phyloP scores from a whole-genome alignment of 1,140 invertebrate species.

The Ganaspis sp. region DNA sequence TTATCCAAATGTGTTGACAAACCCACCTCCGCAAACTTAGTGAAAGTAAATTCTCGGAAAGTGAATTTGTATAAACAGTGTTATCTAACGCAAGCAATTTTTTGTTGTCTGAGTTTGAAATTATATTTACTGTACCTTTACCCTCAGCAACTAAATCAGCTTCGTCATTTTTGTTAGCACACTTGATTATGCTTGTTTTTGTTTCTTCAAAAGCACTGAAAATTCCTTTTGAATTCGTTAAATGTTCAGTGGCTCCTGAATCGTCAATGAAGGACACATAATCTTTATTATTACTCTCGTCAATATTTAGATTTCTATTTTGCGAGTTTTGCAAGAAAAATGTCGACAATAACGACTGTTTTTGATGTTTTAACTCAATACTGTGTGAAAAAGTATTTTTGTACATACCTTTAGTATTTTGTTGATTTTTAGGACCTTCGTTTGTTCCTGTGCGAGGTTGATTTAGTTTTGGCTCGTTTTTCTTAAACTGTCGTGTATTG shows the following conservation, averaged over 20 bases:
- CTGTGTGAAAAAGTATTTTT: conserved; percentile 43
- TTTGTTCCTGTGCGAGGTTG: neutral
- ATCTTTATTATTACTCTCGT: conserved; percentile 18
- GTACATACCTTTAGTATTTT: conserved; percentile 10
- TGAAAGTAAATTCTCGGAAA: conserved; percentile 40
- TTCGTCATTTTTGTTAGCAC: conserved; percentile 45
- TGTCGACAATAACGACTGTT: conserved; percentile 48
- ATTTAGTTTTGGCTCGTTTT: neutral
- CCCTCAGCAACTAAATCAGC: conserved; percentile 45
- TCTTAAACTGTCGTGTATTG: neutral
- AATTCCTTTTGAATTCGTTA: conserved; percentile 41
- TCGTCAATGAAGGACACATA: conserved; percentile 43
- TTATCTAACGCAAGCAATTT: conserved; percentile 36
- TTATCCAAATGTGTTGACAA: conserved; percentile 40
- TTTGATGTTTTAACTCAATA: conserved; percentile 48
- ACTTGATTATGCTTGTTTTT: conserved; percentile 32
- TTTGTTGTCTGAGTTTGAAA: conserved; percentile 17
- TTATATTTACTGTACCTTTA: conserved; percentile 37
- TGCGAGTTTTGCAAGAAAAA: conserved; percentile 58
- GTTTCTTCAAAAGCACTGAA: conserved; percentile 43
- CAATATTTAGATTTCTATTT: neutral
- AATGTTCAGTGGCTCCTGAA: conserved; percentile 46
- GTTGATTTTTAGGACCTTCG: neutral
- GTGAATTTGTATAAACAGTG: conserved; percentile 33
- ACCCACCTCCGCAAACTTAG: conserved; percentile 38